Evolutionary conservation across 2,797 vertebrate species (phyloP).

Genomic region (Galaxias olidus): DNA sequence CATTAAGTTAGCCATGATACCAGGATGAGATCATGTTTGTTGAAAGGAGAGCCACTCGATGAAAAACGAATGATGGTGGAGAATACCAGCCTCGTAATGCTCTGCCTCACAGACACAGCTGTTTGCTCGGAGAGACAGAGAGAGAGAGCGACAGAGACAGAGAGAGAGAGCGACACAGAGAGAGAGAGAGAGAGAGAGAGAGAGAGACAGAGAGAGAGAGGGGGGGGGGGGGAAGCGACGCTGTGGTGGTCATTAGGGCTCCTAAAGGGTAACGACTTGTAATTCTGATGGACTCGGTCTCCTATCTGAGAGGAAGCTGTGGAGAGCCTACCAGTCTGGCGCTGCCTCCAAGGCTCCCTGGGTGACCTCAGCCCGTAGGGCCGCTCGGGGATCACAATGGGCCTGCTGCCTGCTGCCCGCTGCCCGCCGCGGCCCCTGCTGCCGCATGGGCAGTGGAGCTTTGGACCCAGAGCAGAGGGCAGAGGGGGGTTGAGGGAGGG

Average conservation of each 20-base stretch:
- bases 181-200: neutral
- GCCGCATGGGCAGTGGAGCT: conserved; percentile 54
- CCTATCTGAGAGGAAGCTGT: conserved; percentile 79
- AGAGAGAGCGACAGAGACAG: no score
- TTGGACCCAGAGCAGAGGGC: conserved; percentile 62
- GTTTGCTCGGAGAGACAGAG: conserved; percentile 32
- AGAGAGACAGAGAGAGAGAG: neutral
- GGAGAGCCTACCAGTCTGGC: conserved; percentile 85
- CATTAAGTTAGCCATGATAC: conserved; percentile 66
- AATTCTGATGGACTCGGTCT: conserved; percentile 82
- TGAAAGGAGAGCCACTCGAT: conserved; percentile 68
- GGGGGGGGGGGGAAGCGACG: conserved; percentile 14
- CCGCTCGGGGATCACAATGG: conserved; percentile 71
- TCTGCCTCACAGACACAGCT: conserved; percentile 56
- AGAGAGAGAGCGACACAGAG: neutral
- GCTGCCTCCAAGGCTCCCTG: conserved; percentile 63
- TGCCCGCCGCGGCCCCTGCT: conserved; percentile 58
- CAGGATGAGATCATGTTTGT: conserved; percentile 69
- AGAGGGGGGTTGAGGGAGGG: conserved; percentile 17
- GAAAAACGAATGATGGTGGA: conserved; percentile 67
- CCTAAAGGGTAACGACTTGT: conserved; percentile 73
- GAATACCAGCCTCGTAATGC: conserved; percentile 64
- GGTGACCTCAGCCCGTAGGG: conserved; percentile 74
- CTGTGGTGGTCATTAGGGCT: conserved; percentile 68
- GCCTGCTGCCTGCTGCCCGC: conserved; percentile 49